Conservation (phyloP, 2,888 invertebrate genomes). For the Lissonota sp. region DNA sequence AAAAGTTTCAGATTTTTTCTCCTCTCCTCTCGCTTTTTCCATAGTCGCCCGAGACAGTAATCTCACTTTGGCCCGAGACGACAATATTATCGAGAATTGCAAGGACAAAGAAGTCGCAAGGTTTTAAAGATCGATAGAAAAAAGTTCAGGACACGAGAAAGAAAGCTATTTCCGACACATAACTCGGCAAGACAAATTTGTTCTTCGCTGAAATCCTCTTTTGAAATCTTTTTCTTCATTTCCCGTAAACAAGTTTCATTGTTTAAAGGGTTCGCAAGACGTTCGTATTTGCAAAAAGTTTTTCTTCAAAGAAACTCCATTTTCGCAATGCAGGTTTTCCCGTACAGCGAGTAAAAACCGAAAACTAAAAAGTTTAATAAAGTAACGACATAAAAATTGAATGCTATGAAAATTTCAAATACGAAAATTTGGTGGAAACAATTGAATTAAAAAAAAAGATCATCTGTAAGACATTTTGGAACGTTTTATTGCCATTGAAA, state of each 20-base stretch:
- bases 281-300: constrained; percentile 15
- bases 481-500: too few species aligned
- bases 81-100: constrained; percentile 36
- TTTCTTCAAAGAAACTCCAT: background rate
- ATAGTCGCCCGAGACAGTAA: constrained; percentile 1
- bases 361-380: too few species aligned
- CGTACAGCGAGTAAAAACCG: too few species aligned
- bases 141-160: background rate
- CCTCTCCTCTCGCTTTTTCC: background rate
- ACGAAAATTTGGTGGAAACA: too few species aligned
- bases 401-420: too few species aligned
- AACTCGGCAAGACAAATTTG: constrained; percentile 15
- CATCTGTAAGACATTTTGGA: too few species aligned
- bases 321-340: too few species aligned
- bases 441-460: too few species aligned
- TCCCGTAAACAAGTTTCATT: constrained; percentile 18
- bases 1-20: constrained; percentile 17
- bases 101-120: constrained; percentile 29
- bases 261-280: background rate
- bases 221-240: background rate
- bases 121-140: constrained; percentile 34
- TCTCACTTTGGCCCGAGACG: constrained; percentile 9
- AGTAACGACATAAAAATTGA: too few species aligned
- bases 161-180: background rate
- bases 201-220: constrained; percentile 3